A percentile compares a stretch with the other conserved stretches of the same genome.
Conservation (phyloP, 2,113 vertebrate genomes). For the Ahaetulla prasina region DNA sequence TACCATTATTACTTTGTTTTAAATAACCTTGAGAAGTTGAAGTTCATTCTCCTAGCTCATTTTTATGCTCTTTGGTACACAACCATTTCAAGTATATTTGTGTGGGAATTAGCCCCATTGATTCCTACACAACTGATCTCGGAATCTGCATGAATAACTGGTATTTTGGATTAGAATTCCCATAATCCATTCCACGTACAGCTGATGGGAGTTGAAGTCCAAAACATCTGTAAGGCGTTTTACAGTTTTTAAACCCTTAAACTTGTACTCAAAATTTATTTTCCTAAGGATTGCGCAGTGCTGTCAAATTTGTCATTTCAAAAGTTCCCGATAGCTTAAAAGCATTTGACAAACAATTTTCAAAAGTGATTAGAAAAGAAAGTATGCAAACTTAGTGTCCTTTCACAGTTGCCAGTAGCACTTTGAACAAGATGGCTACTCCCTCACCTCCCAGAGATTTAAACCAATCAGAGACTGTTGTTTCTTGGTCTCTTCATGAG, state of each 20-base stretch:
- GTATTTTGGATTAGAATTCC: not conserved
- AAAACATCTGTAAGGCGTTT: not conserved
- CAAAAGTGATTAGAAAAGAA: not conserved
- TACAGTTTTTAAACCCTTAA: not conserved
- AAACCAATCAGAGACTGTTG: not conserved
- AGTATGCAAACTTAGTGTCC: not conserved
- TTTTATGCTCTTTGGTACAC: not conserved
- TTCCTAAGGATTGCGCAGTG: not conserved
- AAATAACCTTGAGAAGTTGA: constrained; percentile 61
- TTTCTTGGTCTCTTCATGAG: not conserved
- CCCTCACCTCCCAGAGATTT: not conserved
- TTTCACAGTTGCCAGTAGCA: not conserved
- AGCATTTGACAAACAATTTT: not conserved
- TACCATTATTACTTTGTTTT: constrained; percentile 69
- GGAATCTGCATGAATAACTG: not conserved
- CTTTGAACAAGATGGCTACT: not conserved
- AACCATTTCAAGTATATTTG: not conserved
- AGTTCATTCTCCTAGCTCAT: constrained; percentile 55
- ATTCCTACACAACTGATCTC: no score
- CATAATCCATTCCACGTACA: not conserved
- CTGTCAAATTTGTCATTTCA: not conserved
- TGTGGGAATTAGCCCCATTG: not conserved
- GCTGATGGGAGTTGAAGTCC: not conserved
- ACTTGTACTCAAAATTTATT: not conserved
- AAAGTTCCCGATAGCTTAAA: not conserved